Conservation (phyloP, 2,797 vertebrate genomes). For the Oreochromis grahami region DNA sequence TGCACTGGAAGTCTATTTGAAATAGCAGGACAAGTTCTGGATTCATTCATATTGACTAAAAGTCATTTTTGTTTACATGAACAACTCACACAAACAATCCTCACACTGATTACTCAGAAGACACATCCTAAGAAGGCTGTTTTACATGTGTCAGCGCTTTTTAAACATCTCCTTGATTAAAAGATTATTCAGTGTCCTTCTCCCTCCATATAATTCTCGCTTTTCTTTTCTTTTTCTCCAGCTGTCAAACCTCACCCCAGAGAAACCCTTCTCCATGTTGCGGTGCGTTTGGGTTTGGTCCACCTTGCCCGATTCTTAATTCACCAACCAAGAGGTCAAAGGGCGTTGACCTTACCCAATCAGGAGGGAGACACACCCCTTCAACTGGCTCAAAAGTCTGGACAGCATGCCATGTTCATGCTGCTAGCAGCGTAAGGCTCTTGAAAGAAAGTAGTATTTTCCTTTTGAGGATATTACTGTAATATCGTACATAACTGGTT, state of each 20-base stretch:
- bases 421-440: constrained; percentile 73
- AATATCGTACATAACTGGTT: not conserved
- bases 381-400: constrained; percentile 72
- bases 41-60: not conserved
- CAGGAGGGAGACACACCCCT: constrained; percentile 76
- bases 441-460: not conserved
- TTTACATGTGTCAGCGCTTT: not conserved
- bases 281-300: constrained; percentile 77
- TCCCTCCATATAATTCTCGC: not conserved
- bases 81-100: not conserved
- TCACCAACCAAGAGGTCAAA: constrained; percentile 73
- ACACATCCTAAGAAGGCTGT: not conserved
- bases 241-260: constrained; percentile 61
- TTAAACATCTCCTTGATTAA: not conserved
- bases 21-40: not conserved
- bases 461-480: not conserved
- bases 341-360: constrained; percentile 66
- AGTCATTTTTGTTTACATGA: not conserved
- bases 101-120: not conserved
- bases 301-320: constrained; percentile 80
- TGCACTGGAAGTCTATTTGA: not conserved
- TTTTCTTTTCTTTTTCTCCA: not conserved
- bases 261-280: constrained; percentile 81
- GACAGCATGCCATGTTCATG: constrained; percentile 62
- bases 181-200: not conserved